phyloP scores from a whole-genome alignment of 2,888 invertebrate species.

The Sesamia inferens region DNA sequence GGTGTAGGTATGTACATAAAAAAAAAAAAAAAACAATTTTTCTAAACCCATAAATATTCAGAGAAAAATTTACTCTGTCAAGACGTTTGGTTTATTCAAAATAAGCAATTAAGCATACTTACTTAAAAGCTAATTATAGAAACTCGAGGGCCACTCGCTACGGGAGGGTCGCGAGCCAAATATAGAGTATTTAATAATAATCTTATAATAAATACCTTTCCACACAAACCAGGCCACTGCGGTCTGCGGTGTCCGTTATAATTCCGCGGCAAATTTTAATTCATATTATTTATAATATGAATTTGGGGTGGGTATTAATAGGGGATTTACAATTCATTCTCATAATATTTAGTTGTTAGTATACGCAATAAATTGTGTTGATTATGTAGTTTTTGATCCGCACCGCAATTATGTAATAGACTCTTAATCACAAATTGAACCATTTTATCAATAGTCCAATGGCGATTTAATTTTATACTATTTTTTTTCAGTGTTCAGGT shows the following conservation, averaged over 20 bases:
- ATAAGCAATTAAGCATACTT: slow-evolving; percentile 40
- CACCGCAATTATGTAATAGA: too few species aligned
- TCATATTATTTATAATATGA: slow-evolving; percentile 34
- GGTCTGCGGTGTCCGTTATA: slow-evolving; percentile 50
- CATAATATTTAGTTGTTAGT: slow-evolving; percentile 16
- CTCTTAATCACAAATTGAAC: too few species aligned
- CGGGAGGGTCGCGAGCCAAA: slow-evolving; percentile 45
- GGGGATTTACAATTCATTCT: slow-evolving; percentile 44
- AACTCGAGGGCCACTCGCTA: slow-evolving; percentile 41
- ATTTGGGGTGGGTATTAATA: slow-evolving; percentile 30
- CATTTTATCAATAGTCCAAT: too few species aligned
- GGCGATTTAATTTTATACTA: too few species aligned
- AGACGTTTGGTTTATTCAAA: slow-evolving; percentile 11
- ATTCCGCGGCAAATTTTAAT: slow-evolving; percentile 51
- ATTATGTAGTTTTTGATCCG: neutral
- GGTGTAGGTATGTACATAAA: neutral
- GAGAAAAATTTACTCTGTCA: neutral
- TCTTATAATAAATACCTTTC: slow-evolving; percentile 53
- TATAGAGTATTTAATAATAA: slow-evolving; percentile 60
- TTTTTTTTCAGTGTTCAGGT: too few species aligned
- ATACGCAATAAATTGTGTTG: neutral
- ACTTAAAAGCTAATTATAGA: slow-evolving; percentile 45
- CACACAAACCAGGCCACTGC: slow-evolving; percentile 47
- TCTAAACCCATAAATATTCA: neutral
- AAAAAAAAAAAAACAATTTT: neutral